These are phyloP conservation scores for Corydoras sp. DNA, from an alignment of 2,113 vertebrate species.

Conservation along the genomic window DNA sequence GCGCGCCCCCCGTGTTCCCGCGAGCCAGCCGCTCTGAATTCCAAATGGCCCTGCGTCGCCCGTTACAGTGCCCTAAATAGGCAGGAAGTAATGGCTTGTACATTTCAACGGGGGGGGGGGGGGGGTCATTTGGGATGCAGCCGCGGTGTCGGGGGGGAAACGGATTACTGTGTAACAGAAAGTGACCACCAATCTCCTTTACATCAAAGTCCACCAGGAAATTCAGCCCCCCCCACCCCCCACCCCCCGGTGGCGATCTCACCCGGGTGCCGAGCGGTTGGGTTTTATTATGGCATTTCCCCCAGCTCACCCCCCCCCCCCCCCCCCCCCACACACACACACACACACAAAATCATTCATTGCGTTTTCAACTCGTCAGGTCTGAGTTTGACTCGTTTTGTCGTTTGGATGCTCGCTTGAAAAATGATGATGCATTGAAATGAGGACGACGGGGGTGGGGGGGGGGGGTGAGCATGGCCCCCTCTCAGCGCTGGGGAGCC, in stretches of 20 bases:
- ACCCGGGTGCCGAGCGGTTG: conserved; percentile 11
- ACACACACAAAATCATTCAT: conserved; percentile 15
- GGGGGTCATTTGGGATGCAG: conserved; percentile 1
- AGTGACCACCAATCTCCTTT: conserved; percentile 23
- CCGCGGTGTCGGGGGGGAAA: background rate
- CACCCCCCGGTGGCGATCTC: too few relatives aligned
- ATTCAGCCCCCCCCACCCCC: conserved; percentile 4
- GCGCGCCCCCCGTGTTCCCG: background rate
- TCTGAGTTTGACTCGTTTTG: conserved; percentile 32
- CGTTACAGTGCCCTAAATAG: conserved; percentile 15
- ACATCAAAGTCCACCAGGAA: background rate
- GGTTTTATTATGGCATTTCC: conserved; percentile 35
- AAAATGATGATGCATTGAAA: too few relatives aligned
- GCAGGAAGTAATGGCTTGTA: conserved; percentile 14
- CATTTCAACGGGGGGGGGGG: background rate
- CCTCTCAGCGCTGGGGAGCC: too few relatives aligned
- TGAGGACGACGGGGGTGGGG: too few relatives aligned
- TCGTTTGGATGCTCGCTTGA: background rate
- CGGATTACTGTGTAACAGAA: conserved; percentile 29
- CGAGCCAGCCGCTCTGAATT: conserved; percentile 11
- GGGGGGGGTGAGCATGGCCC: too few relatives aligned
- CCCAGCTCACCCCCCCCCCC: conserved; percentile 15
- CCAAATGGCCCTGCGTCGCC: background rate
- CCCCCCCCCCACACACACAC: too few relatives aligned
- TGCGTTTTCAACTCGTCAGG: conserved; percentile 25